Percentiles rank a stretch among this genome's conserved stretches.
Evolutionary conservation across 2,888 invertebrate species (phyloP).

Genomic region (Conchocele bisecta): DNA sequence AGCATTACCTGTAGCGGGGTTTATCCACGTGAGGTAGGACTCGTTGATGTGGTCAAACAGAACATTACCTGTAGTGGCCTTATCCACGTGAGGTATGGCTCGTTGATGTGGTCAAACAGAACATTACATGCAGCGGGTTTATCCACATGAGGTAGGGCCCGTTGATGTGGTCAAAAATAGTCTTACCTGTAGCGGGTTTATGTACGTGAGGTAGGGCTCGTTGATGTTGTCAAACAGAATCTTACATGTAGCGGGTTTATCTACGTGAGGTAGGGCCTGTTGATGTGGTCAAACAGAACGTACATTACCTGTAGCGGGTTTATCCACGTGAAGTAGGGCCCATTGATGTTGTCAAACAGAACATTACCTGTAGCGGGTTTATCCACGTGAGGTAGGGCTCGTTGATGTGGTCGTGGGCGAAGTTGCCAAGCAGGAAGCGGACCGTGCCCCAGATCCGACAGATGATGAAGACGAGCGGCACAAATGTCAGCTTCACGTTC

Average conservation of each 20-base stretch:
- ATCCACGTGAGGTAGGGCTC: constrained; percentile 69
- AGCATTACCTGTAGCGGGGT: constrained; percentile 68
- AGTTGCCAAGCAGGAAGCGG: constrained; percentile 71
- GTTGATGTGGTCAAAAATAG: no score
- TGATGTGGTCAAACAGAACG: constrained; percentile 62
- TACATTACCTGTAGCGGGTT: constrained; percentile 72
- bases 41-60: constrained; percentile 63
- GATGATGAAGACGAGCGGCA: constrained; percentile 75
- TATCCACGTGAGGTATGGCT: constrained; percentile 67
- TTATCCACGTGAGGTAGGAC: constrained; percentile 69
- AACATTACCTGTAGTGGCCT: constrained; percentile 70
- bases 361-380: constrained; percentile 69
- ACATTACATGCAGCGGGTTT: no score
- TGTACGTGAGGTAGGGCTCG: constrained; percentile 66
- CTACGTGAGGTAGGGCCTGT: constrained; percentile 66
- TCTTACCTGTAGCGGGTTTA: constrained; percentile 72
- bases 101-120: constrained; percentile 62
- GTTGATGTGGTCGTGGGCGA: constrained; percentile 64
- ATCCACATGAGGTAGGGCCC: no score
- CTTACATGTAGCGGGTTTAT: constrained; percentile 73
- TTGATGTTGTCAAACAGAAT: constrained; percentile 48
- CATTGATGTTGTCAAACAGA: constrained; percentile 53
- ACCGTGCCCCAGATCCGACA: constrained; percentile 76
- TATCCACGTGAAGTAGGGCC: constrained; percentile 68
- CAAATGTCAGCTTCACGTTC: constrained; percentile 74